Evolutionary conservation across 2,888 invertebrate species (phyloP), one percentile per base, ranked within the genome.

Genomic region (Drosophila mayaguana): DNA sequence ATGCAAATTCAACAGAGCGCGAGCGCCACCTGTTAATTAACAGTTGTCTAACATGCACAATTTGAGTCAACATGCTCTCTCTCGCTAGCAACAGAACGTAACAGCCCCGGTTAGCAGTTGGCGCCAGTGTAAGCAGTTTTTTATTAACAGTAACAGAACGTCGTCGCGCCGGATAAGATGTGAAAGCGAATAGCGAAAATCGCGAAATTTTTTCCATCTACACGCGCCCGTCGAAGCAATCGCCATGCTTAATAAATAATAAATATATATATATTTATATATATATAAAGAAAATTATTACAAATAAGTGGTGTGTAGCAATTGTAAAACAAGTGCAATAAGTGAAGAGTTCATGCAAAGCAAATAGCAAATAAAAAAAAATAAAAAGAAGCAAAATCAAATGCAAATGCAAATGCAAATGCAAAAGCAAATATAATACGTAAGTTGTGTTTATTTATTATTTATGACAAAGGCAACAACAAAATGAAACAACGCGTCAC

Each of bases 141-240:
- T 64, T 54, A 54, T 50, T 59, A 40, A 66, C 76, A 77, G 75
- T 77, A 77, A 77, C 79, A 65, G 69, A 60, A 69, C 62, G 65
- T 60, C 80, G 80, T 65, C 76, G 76, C 75, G 76, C 80, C 75
- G 77, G 65, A 70, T 70, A 80, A 75, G 65, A 77, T 75, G 75
- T 77, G 46, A 62, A 68, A 54, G 72, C 70, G 76, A 75, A 66
- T 60, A 68, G 64, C 69, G 62, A 79, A 54, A 66, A 75, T 65
- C 63, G 60, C 60, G 32, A 60, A 69, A 64, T 63, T 69, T 57
- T 57, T 79, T 71, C 65, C 54, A 63, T 56, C 54, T 62, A 28
- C 61, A 64, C 69, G 76, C 75, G 79, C 40, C 48, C 75, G 69
- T 70, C 25, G 43, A 59, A 54, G 20, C 55, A 74, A 84, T 57